Base-by-base conservation (phyloP, 2,113 vertebrate species). In the Cephalopholis sonnerati region DNA sequence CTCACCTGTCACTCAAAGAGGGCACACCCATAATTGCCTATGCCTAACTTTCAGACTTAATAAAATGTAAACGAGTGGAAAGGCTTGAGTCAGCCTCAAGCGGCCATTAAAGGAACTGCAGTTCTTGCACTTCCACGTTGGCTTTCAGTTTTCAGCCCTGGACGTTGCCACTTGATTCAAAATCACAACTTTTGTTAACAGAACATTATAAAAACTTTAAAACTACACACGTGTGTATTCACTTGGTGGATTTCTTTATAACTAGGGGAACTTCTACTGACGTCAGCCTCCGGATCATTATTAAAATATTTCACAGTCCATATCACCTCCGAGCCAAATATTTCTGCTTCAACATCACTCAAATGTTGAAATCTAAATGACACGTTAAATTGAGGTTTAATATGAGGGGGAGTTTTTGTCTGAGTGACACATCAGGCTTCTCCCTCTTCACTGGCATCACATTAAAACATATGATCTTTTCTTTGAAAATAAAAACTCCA, bases 361-460 rank as follows among this genome's bases (percentile, higher is more conserved):
- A 39, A 2, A 11, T 68, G 51, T 51, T 29, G 5, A 29, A 55
- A 7, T 50, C 62, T 36, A 57, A 54, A 24, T n/a, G 57, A 24
- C 13, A 1, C 29, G 25, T 24, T 25, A 11, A 29, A 36, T 17
- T 48, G 9, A 36, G 16, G 7, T 59, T 7, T 24, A 48, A 27
- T 24, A 36, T 25, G 74, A 62, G 2, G 51, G 7, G 54, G 29
- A 58, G 9, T 44, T 44, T 11, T 1, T 54, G 62, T 68, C 65
- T n/a, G 44, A 55, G 36, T 75, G 12, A 44, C 44, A 66, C 41
- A 70, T 8, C 25, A 73, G 16, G 77, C 16, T 66, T 70, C 66
- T 64, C 67, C 63, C 32, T 36, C 32, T 7, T 76, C 18, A 16
- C 63, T 36, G 7, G 41, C 36, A 5, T 77, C 27, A 0, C 54